Evolutionary conservation across 2,113 vertebrate genomes (phyloP).

Genomic region (Jaculus jaculus): DNA sequence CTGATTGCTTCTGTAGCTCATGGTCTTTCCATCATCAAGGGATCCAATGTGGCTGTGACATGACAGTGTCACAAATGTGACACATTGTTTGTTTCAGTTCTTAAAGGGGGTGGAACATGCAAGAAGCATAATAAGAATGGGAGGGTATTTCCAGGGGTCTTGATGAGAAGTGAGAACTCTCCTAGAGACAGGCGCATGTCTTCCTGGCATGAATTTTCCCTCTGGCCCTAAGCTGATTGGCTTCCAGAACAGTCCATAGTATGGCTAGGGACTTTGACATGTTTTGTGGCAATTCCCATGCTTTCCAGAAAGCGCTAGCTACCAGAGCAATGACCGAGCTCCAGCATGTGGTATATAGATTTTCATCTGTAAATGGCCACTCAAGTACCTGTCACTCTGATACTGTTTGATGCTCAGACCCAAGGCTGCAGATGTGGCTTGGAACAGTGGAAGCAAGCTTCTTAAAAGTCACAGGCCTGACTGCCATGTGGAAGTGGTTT

Average conservation of each 20-base stretch:
- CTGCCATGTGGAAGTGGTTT: too few species aligned
- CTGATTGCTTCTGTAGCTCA: not conserved
- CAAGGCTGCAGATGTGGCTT: not conserved
- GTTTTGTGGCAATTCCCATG: not conserved
- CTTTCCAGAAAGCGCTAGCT: not conserved
- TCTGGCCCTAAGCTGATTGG: not conserved
- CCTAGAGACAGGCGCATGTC: not conserved
- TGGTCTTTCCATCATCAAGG: not conserved
- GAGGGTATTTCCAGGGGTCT: not conserved
- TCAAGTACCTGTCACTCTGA: not conserved
- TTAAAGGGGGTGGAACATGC: not conserved
- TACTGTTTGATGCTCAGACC: not conserved
- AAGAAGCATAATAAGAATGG: not conserved
- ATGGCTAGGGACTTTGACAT: not conserved
- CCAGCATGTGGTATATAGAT: not conserved
- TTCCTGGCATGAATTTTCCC: not conserved
- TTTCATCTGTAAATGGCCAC: not conserved
- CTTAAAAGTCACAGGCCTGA: not conserved
- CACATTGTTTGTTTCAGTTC: too few species aligned
- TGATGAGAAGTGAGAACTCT: not conserved
- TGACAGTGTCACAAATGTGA: not conserved
- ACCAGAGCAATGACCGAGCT: too few species aligned
- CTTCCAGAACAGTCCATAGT: not conserved
- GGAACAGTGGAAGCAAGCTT: fast-evolving
- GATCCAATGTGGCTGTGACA: not conserved